These are phyloP conservation scores for Sebastes paucispinis DNA, from an alignment of 2,797 vertebrate genomes.

Conservation along the genomic window DNA sequence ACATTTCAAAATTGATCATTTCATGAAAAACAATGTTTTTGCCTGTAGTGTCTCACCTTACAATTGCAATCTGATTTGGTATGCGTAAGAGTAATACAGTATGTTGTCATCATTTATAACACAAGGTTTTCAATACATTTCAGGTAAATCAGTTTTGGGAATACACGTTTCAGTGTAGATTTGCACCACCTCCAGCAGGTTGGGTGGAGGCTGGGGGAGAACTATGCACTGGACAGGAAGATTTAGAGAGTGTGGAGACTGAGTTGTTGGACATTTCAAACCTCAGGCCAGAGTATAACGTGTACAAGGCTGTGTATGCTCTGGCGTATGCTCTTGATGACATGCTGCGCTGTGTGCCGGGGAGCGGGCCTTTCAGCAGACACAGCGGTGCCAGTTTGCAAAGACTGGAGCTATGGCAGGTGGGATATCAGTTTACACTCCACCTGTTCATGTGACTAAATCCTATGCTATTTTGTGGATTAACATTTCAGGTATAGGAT, in stretches of 20 bases:
- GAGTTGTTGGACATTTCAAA: slow-evolving; percentile 62
- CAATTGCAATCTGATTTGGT: too few species aligned
- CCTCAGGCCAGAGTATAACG: slow-evolving; percentile 53
- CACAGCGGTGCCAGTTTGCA: slow-evolving; percentile 61
- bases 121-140: background rate
- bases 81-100: accelerated
- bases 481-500: background rate
- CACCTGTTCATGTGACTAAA: background rate
- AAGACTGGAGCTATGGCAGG: slow-evolving; percentile 77
- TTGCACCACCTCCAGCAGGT: slow-evolving; percentile 10
- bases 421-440: slow-evolving; percentile 22
- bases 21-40: too few species aligned
- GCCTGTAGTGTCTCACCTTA: too few species aligned
- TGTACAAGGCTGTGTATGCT: slow-evolving; percentile 73
- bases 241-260: slow-evolving; percentile 6
- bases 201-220: slow-evolving; percentile 18
- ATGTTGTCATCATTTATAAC: background rate
- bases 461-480: background rate
- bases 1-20: accelerated
- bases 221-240: slow-evolving; percentile 55
- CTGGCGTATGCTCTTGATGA: slow-evolving; percentile 70
- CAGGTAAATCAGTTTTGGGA: slow-evolving; percentile 64
- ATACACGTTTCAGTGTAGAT: slow-evolving; percentile 52
- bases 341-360: slow-evolving; percentile 60
- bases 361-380: slow-evolving; percentile 62